Conservation (phyloP, 92 coral and sea anemone species). For the Heliopora coerulea region DNA sequence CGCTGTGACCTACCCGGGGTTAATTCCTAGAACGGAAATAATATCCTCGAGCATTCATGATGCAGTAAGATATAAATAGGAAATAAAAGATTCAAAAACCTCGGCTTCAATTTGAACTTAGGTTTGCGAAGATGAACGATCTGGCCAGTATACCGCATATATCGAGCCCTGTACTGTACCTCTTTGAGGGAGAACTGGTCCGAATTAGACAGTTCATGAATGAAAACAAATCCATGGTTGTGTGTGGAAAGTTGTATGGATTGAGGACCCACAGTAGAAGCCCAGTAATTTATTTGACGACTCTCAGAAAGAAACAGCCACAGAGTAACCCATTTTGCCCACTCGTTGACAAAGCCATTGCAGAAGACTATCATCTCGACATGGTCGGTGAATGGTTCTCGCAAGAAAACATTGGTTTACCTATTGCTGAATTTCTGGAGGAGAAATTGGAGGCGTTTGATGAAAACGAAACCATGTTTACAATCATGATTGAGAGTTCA, state of each 20-base stretch:
- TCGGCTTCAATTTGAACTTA: not conserved
- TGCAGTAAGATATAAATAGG: not conserved
- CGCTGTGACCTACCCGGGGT: too few species aligned
- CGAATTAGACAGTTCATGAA: not conserved
- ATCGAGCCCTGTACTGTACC: constrained; percentile 1
- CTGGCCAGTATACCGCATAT: not conserved
- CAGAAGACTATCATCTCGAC: constrained; percentile 5
- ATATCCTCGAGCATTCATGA: not conserved
- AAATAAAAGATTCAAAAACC: not conserved
- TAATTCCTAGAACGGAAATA: too few species aligned
- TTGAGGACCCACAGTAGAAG: constrained; percentile 4
- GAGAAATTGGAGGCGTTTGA: not conserved
- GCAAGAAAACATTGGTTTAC: not conserved
- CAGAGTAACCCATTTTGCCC: too few species aligned
- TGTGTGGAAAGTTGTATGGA: constrained; percentile 11
- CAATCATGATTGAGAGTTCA: not conserved
- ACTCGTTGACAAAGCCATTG: not conserved
- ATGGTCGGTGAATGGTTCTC: constrained; percentile 13
- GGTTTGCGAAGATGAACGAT: not conserved
- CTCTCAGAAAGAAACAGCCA: not conserved
- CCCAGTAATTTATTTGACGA: constrained; percentile 3
- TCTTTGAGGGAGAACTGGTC: constrained; percentile 16
- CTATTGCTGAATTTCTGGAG: not conserved
- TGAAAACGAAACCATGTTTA: constrained; percentile 7
- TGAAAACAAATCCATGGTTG: not conserved